Percentiles rank a stretch among this genome's conserved stretches.
Conservation (phyloP, 2,797 vertebrate species). For the Malacoctenus gilli region DNA sequence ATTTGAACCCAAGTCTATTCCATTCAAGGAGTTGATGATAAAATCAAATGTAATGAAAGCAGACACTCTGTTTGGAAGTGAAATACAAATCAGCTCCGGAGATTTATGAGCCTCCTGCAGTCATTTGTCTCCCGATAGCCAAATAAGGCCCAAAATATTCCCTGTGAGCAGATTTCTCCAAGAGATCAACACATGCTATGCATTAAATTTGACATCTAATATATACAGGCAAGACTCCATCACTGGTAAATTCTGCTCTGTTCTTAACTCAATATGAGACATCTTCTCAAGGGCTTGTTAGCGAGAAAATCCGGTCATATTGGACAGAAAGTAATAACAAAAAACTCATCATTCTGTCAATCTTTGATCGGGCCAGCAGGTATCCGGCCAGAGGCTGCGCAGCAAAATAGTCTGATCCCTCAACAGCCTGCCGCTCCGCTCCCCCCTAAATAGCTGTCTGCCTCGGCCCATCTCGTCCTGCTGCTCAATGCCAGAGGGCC, state of each 20-base stretch:
- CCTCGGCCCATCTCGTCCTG: slow-evolving; percentile 36
- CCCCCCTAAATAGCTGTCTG: slow-evolving; percentile 45
- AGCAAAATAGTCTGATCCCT: slow-evolving; percentile 31
- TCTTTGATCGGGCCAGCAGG: slow-evolving; percentile 14
- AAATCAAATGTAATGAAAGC: too few relatives aligned
- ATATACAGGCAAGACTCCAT: neutral
- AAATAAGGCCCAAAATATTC: neutral
- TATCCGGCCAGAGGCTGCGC: slow-evolving; percentile 22
- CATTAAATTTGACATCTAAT: neutral
- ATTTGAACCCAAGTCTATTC: too few relatives aligned
- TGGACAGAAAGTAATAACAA: slow-evolving; percentile 1
- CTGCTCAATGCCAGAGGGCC: slow-evolving; percentile 31
- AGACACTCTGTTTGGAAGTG: too few relatives aligned
- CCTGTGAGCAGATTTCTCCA: neutral
- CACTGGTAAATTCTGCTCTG: slow-evolving; percentile 2
- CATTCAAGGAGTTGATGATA: too few relatives aligned
- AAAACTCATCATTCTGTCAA: slow-evolving; percentile 24
- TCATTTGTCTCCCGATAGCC: too few relatives aligned
- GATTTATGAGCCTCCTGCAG: too few relatives aligned
- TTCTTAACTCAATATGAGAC: neutral
- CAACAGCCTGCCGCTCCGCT: slow-evolving; percentile 27
- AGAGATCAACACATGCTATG: neutral
- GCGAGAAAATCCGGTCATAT: slow-evolving; percentile 15
- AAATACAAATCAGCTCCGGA: too few relatives aligned
- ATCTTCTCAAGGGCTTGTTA: slow-evolving; percentile 7